phyloP scores from a whole-genome alignment of 2,888 invertebrate genomes.

The Scrobipalpa atriplicella region DNA sequence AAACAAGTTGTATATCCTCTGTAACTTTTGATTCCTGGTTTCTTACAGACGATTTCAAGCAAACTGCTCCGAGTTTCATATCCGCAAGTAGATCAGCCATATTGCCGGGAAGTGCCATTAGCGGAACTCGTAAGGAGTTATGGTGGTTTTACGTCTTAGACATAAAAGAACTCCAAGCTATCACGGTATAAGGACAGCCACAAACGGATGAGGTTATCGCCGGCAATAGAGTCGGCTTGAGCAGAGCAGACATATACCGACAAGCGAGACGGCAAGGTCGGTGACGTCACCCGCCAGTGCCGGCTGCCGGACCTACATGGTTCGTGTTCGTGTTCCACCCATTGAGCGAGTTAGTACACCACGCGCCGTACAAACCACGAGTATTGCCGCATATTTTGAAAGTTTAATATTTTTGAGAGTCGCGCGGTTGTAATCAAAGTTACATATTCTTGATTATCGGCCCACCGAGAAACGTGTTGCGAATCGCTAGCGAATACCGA shows the following conservation, averaged over 20 bases:
- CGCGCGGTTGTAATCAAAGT: not conserved
- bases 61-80: not conserved
- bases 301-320: slow-evolving; percentile 10
- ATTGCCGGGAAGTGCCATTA: not conserved
- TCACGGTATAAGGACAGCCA: not conserved
- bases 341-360: slow-evolving; percentile 36
- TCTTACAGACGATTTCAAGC: not conserved
- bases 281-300: slow-evolving; percentile 35
- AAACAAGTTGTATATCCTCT: too few relatives aligned
- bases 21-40: too few relatives aligned
- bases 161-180: slow-evolving; percentile 12
- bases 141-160: slow-evolving; percentile 15
- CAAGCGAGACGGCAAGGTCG: slow-evolving; percentile 56
- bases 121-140: not conserved
- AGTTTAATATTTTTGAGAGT: not conserved
- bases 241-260: slow-evolving; percentile 33
- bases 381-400: slow-evolving; percentile 8
- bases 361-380: slow-evolving; percentile 15
- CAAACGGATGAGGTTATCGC: slow-evolving; percentile 21
- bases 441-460: not conserved
- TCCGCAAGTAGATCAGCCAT: not conserved
- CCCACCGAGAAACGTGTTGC: not conserved
- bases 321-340: slow-evolving; percentile 33
- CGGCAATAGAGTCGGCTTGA: not conserved
- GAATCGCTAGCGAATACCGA: not conserved